Base-by-base conservation (phyloP, 2,113 vertebrate species). In the Dicerorhinus sumatrensis region DNA sequence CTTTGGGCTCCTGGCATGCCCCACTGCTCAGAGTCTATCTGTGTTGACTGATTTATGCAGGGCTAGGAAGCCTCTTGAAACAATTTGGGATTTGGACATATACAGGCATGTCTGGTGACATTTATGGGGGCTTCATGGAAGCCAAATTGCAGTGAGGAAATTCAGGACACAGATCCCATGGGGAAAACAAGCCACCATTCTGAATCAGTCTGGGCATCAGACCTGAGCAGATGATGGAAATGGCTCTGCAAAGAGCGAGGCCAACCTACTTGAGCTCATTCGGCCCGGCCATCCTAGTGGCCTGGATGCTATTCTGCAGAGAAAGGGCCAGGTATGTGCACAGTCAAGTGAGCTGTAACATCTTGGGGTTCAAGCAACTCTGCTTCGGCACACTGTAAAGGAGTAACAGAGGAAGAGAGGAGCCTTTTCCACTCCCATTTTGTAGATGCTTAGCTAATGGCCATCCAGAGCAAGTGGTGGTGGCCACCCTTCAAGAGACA, bases 321-420 rank as follows among this genome's bases (percentile, higher is more conserved):
- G 75, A 17, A 67, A 72, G 67, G 18, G 14, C 42, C 4, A 0
- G 2, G 23, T 1, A 8, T 5, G 2, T 42, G 56, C 12, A 6
- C 25, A 8, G 12, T 48, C 39, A 31, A 25, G 73, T 56, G 31
- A 73, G 48, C 11, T 42, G 2, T 23, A 18, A 33, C 13, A 13
- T 21, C 5, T 36, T 18, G 23, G 46, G 25, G 0, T 46, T 73
- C 70, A 58, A 51, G 31, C n/a, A 77, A 36, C 16, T 51, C 17
- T 42, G 39, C 39, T 79, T 36, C 8, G 0, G 20, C 20, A 31
- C 20, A 36, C 58, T 33, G 2, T 48, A 42, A 84, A 60, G 39
- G 27, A 85, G 33, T 67, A 51, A n/a, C 42, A 81, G 10, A 56
- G 20, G 6, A 48, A 69, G 20, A 67, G 0, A 84, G 21, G 60